phyloP scores from a whole-genome alignment of 35 echinoderm and acorn worm species.

The Apostichopus californicus region DNA sequence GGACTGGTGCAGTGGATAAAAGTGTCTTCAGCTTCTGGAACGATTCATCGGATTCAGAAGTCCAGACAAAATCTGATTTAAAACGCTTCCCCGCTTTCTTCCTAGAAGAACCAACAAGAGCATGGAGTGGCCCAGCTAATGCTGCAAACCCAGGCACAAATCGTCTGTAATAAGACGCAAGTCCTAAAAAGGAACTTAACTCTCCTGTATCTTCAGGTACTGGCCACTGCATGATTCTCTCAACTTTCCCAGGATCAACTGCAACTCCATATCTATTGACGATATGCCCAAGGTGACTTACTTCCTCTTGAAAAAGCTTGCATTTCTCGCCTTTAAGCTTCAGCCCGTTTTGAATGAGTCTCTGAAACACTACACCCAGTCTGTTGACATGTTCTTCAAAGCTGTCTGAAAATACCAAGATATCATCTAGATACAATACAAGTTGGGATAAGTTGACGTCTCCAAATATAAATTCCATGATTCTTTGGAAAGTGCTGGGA shows the following conservation, averaged over 20 bases:
- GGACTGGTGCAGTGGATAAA: slow-evolving; percentile 40
- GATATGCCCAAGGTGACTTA: slow-evolving; percentile 64
- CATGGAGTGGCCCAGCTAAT: slow-evolving; percentile 49
- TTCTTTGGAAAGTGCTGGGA: slow-evolving; percentile 40
- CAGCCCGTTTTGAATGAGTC: slow-evolving; percentile 45
- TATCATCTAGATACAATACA: slow-evolving; percentile 62
- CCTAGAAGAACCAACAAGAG: not conserved
- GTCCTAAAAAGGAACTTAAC: slow-evolving; percentile 59
- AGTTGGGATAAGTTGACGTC: slow-evolving; percentile 28
- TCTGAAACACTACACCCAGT: slow-evolving; percentile 35
- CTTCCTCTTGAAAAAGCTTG: slow-evolving; percentile 45
- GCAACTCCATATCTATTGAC: slow-evolving; percentile 37
- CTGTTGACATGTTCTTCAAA: slow-evolving; percentile 56
- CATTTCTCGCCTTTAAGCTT: slow-evolving; percentile 71
- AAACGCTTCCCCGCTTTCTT: not conserved
- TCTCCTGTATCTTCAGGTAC: slow-evolving; percentile 24
- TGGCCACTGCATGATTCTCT: slow-evolving; percentile 45
- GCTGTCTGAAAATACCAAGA: slow-evolving; percentile 58
- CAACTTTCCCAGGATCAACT: slow-evolving; percentile 58
- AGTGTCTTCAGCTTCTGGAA: slow-evolving; percentile 41
- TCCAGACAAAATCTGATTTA: slow-evolving; percentile 4
- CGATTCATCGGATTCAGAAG: slow-evolving; percentile 26
- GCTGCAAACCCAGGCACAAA: slow-evolving; percentile 59
- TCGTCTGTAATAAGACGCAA: slow-evolving; percentile 59
- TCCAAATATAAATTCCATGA: slow-evolving; percentile 61